phyloP scores from a whole-genome alignment of 1,140 invertebrate genomes.

The Rhizoglyphus robini region DNA sequence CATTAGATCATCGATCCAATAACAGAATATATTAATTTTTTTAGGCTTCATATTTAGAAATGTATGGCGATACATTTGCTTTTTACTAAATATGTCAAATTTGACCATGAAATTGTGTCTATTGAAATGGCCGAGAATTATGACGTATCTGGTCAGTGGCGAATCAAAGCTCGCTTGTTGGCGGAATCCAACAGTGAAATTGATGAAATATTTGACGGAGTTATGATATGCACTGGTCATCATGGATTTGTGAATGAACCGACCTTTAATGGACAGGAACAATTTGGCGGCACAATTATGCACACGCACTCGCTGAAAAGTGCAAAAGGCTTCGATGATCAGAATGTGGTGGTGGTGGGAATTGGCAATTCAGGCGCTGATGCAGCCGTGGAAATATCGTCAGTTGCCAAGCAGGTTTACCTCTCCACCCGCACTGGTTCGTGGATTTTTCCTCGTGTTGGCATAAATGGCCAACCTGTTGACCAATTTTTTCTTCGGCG shows the following conservation, averaged over 20 bases:
- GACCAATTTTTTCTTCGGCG: conserved; percentile 27
- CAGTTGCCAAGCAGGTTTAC: conserved; percentile 26
- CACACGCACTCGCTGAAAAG: conserved; percentile 11
- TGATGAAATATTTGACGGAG: conserved; percentile 34
- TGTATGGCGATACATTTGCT: conserved; percentile 35
- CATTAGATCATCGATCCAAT: no score
- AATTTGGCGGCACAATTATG: conserved; percentile 33
- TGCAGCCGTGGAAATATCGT: conserved; percentile 38
- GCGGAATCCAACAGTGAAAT: neutral
- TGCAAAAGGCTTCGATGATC: conserved; percentile 28
- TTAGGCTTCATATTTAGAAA: conserved; percentile 31
- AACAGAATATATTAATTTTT: no score
- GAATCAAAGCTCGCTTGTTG: conserved; percentile 27
- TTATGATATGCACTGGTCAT: conserved; percentile 35
- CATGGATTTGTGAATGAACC: conserved; percentile 20
- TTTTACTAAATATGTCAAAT: conserved; percentile 32
- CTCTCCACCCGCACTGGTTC: conserved; percentile 37
- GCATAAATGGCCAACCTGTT: conserved; percentile 30
- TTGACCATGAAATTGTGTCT: conserved; percentile 30
- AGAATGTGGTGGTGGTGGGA: conserved; percentile 38
- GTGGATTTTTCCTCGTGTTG: conserved; percentile 37
- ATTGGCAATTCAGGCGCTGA: conserved; percentile 44
- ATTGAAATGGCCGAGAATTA: conserved; percentile 31
- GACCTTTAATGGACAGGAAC: conserved; percentile 27
- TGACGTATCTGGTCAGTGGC: conserved; percentile 33